Percentiles rank a stretch among this genome's conserved stretches.
These are phyloP conservation scores for Tinea semifulvella DNA, from an alignment of 2,888 invertebrate species.

Conservation along the genomic window DNA sequence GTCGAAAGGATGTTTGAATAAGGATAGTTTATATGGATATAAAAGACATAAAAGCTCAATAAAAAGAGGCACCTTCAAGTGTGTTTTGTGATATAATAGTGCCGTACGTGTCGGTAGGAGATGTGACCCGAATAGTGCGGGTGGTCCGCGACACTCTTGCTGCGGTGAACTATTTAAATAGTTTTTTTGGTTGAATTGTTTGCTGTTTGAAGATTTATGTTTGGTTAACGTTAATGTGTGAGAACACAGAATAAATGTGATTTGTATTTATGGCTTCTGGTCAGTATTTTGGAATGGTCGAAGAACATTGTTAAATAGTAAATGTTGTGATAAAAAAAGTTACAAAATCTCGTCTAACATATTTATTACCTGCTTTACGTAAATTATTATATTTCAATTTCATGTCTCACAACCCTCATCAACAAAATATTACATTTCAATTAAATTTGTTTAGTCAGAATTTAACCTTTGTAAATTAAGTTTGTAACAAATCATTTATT, in stretches of 20 bases:
- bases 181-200: constrained; percentile 45
- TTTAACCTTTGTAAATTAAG: too few species aligned
- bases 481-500: too few species aligned
- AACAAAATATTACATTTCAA: too few species aligned
- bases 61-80: constrained; percentile 38
- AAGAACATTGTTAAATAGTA: neutral
- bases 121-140: constrained; percentile 41
- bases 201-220: constrained; percentile 58
- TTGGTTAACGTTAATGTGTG: constrained; percentile 56
- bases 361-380: too few species aligned
- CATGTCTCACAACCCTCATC: too few species aligned
- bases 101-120: constrained; percentile 45
- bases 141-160: constrained; percentile 39
- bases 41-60: constrained; percentile 54
- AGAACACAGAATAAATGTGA: constrained; percentile 42
- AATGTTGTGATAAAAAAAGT: too few species aligned
- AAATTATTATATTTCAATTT: too few species aligned
- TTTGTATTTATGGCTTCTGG: constrained; percentile 52
- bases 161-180: constrained; percentile 52
- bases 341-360: too few species aligned
- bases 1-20: neutral
- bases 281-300: constrained; percentile 36
- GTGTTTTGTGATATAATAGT: constrained; percentile 56
- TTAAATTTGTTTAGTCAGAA: too few species aligned
- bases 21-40: constrained; percentile 41